Base-by-base conservation (phyloP, 2,888 invertebrate species). In the Lepeophtheirus nordmannii region DNA sequence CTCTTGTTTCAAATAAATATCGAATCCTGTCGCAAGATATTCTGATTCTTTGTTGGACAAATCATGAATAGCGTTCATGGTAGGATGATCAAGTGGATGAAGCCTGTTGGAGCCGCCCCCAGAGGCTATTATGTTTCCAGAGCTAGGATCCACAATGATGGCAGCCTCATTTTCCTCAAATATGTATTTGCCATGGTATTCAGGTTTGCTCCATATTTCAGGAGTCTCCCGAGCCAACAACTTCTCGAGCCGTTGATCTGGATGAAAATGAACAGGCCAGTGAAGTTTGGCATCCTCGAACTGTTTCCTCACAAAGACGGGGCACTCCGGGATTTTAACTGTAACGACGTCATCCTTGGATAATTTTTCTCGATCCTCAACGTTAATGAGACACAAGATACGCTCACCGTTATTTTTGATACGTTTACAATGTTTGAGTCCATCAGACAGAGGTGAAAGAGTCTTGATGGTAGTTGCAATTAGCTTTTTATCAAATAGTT, bases 221-320 rank as follows among this genome's bases (percentile, higher is more conserved):
- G 62, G 62, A 23, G 20, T 20, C n/a, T 20, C 20, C 14, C 39
- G 40, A 20, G 80, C 79, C 3, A 82, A 74, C 12, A 88, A 72
- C 59, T 79, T 80, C 73, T 90, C 89, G 20, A 85, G 72, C 68
- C 82, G 81, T 69, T 82, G 82, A 72, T 88, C 83, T 0, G 85
- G 84, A 75, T 89, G 89, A 73, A 89, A 91, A 73, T 88, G 89
- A 64, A 85, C 82, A 0, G 89, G 85, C 92, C 92, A 92, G 56
- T 81, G 74, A 66, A 78, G 76, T n/a, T 79, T 79, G 9, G 81
- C 80, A 69, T 77, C 75, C 0, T 79, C 76, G 71, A 83, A 85
- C 72, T 91, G 91, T 58, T 75, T 76, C 65, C 82, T 82, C 0
- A 86, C 80, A 72, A 80, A 80, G 0, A 87, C 85, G 10, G 81